A percentile compares a stretch with the other conserved stretches of the same genome.
Conservation (phyloP, 2,888 invertebrate species). For the Plagodis pulveraria region DNA sequence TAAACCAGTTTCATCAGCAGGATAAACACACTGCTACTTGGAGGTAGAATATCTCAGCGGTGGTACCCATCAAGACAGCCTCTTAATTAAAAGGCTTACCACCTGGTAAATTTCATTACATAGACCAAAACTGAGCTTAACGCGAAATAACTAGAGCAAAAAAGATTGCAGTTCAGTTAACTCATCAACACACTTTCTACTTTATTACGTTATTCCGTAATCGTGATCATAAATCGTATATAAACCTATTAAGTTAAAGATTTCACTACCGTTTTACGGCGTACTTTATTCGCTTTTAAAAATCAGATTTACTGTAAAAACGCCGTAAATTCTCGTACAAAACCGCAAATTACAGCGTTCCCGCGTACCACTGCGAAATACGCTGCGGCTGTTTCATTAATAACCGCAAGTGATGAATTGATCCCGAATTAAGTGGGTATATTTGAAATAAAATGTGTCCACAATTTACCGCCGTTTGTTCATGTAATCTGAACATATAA, state of each 20-base stretch:
- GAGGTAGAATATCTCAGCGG: not conserved
- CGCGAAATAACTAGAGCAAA: constrained; percentile 25
- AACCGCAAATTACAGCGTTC: constrained; percentile 69
- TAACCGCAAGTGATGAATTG: constrained; percentile 66
- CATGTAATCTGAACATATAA: constrained; percentile 10
- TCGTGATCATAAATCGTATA: constrained; percentile 26
- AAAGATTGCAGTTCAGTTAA: constrained; percentile 23
- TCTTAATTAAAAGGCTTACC: too few species aligned
- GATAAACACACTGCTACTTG: too few species aligned
- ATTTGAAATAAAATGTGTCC: constrained; percentile 44
- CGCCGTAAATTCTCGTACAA: constrained; percentile 47
- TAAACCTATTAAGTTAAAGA: constrained; percentile 30
- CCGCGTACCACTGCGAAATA: constrained; percentile 63
- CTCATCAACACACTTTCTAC: constrained; percentile 27
- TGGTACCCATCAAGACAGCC: too few species aligned
- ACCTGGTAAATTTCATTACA: constrained; percentile 1
- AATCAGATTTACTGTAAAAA: constrained; percentile 43
- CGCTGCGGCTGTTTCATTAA: constrained; percentile 68
- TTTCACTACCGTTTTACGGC: constrained; percentile 31
- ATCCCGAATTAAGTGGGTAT: constrained; percentile 53
- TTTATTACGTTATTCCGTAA: constrained; percentile 30
- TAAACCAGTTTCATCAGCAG: too few species aligned
- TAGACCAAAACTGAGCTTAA: constrained; percentile 2
- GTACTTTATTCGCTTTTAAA: constrained; percentile 33
- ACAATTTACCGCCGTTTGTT: constrained; percentile 19